Conservation (phyloP, 2,797 vertebrate genomes). For the Lutjanus campechanus region DNA sequence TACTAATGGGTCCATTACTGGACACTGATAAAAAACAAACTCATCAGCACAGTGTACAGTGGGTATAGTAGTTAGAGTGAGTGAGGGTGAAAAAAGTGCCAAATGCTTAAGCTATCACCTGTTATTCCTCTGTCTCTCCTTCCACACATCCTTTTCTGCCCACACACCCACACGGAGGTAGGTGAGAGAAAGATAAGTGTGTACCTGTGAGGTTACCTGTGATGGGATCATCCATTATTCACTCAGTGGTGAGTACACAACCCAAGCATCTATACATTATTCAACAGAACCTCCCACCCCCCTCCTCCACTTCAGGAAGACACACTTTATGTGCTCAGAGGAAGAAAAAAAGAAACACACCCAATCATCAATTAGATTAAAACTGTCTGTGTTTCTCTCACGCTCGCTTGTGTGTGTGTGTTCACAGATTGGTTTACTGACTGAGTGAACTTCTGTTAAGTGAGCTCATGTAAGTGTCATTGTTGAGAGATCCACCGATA, state of each 20-base stretch:
- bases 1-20: conserved; percentile 13
- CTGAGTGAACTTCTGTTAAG: conserved; percentile 22
- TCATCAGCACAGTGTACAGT: neutral
- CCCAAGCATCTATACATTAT: conserved; percentile 86
- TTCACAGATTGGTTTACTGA: conserved; percentile 10
- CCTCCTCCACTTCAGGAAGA: conserved; percentile 51
- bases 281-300: conserved; percentile 73
- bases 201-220: conserved; percentile 83
- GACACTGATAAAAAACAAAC: conserved; percentile 14
- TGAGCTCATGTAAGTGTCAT: conserved; percentile 5
- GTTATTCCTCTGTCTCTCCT: neutral
- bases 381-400: conserved; percentile 15
- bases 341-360: conserved; percentile 25
- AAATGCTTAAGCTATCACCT: conserved; percentile 22
- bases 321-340: conserved; percentile 46
- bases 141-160: conserved; percentile 1
- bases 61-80: neutral
- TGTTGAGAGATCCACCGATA: conserved; percentile 1
- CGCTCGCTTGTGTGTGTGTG: neutral
- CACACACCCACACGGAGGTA: conserved; percentile 31
- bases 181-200: conserved; percentile 77
- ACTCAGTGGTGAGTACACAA: conserved; percentile 83
- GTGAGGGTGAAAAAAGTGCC: neutral
- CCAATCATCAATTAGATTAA: conserved; percentile 44
- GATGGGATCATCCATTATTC: conserved; percentile 88